phyloP scores from a whole-genome alignment of 2,797 vertebrate species.

The Molossus alvarezi region DNA sequence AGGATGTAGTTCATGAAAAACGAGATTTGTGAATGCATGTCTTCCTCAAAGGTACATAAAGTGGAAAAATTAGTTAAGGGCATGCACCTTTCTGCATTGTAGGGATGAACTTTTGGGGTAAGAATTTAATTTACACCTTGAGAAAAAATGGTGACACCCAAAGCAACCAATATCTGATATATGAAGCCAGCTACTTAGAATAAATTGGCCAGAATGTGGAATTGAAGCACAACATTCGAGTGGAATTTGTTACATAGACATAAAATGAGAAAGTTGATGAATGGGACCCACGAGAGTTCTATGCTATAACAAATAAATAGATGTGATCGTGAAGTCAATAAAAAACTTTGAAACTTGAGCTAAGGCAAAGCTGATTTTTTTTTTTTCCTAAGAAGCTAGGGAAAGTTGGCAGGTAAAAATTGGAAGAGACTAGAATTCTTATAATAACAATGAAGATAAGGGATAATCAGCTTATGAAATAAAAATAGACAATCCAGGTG shows the following conservation, averaged over 20 bases:
- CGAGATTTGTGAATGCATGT: not conserved
- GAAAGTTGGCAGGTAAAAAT: not conserved
- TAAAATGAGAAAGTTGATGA: not conserved
- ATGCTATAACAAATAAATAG: not conserved
- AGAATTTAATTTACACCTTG: constrained; percentile 42
- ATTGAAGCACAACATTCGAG: not conserved
- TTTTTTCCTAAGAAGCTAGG: not conserved
- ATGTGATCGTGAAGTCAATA: not conserved
- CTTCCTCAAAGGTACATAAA: not conserved
- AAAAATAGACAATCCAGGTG: not conserved
- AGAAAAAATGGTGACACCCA: not conserved
- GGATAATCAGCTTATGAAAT: not conserved
- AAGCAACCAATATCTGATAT: not conserved
- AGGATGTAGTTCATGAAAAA: constrained; percentile 26
- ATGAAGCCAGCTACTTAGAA: constrained; percentile 47
- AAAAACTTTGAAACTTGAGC: not conserved
- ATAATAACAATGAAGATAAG: not conserved
- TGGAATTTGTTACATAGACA: not conserved
- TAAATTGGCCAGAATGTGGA: not conserved
- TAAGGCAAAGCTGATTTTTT: not conserved
- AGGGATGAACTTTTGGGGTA: not conserved
- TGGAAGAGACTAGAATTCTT: not conserved
- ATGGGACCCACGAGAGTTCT: not conserved
- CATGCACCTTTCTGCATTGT: not conserved
- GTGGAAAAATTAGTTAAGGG: not conserved